phyloP scores from a whole-genome alignment of 2,113 vertebrate genomes.

The Lichenostomus cassidix region DNA sequence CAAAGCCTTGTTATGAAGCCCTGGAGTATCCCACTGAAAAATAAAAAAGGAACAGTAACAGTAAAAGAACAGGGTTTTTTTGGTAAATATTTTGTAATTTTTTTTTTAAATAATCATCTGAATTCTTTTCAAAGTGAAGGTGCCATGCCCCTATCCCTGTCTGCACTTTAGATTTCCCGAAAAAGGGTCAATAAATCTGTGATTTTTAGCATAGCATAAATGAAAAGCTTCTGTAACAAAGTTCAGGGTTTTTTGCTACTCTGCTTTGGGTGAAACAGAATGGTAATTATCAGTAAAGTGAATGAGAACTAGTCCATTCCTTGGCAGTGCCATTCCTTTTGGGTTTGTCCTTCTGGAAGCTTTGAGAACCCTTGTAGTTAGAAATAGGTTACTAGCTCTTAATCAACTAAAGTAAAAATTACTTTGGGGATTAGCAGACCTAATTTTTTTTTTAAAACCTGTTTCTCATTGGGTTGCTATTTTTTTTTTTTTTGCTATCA shows the following conservation, averaged over 20 bases:
- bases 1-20: not conserved
- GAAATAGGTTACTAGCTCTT: constrained; percentile 53
- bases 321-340: not conserved
- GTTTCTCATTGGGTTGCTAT: not conserved
- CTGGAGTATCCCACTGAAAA: not conserved
- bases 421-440: constrained; percentile 28
- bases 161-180: not conserved
- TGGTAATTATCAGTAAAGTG: constrained; percentile 3
- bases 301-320: not conserved
- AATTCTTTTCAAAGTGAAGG: not conserved
- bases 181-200: not conserved
- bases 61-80: not conserved
- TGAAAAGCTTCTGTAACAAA: not conserved
- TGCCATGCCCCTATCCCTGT: accelerated
- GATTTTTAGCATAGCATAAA: not conserved
- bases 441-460: not conserved
- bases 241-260: not conserved
- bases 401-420: constrained; percentile 49
- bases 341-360: constrained; percentile 54
- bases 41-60: not conserved
- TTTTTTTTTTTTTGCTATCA: not conserved
- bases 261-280: not conserved
- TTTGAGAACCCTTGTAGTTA: constrained; percentile 11
- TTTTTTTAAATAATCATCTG: not conserved
- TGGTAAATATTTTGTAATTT: not conserved